These are phyloP conservation scores for Arenaria interpres DNA, from an alignment of 2,113 vertebrate genomes.

Conservation along the genomic window DNA sequence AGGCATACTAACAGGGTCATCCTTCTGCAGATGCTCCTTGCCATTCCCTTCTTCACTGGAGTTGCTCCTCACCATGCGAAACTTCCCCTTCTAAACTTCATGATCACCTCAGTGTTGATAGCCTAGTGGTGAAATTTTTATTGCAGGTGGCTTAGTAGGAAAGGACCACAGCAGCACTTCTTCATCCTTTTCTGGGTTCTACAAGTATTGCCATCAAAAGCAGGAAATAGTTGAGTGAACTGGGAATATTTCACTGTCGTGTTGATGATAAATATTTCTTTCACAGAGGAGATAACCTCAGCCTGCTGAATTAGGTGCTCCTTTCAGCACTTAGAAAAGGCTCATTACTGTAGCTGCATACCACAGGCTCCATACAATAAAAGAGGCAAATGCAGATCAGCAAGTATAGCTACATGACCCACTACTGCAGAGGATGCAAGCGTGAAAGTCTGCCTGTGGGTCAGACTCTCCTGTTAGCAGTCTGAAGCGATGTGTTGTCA, in stretches of 20 bases:
- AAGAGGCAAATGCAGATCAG: neutral
- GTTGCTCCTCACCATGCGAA: neutral
- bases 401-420: neutral
- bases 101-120: neutral
- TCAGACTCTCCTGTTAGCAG: neutral
- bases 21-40: neutral
- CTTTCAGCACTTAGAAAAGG: neutral
- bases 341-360: neutral
- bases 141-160: neutral
- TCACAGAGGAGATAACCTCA: neutral
- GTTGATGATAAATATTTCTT: neutral
- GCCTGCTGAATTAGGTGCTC: neutral
- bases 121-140: neutral
- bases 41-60: neutral
- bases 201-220: neutral
- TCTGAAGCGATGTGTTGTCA: neutral
- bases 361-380: accelerated
- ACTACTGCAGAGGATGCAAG: neutral
- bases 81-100: neutral
- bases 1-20: neutral
- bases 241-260: neutral
- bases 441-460: neutral
- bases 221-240: neutral
- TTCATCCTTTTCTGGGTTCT: neutral
- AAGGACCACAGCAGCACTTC: neutral